These are phyloP conservation scores for Cyclophora albipunctata DNA, from an alignment of 2,888 invertebrate species.

Conservation along the genomic window DNA sequence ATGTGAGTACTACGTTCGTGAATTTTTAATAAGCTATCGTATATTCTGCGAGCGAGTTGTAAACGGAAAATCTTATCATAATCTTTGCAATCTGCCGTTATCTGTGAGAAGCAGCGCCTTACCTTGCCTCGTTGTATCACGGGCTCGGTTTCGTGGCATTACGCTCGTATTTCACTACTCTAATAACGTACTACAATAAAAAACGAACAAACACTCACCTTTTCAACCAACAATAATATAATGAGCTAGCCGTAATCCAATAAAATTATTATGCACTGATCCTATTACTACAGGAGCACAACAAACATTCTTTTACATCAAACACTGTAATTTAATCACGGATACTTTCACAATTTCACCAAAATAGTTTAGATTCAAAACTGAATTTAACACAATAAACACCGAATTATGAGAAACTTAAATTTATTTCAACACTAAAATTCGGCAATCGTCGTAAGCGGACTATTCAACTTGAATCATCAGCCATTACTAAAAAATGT, in stretches of 20 bases:
- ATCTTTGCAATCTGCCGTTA: conserved; percentile 68
- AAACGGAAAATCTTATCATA: conserved; percentile 55
- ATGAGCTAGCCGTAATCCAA: conserved; percentile 69
- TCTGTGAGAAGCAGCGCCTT: conserved; percentile 38
- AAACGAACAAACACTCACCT: conserved; percentile 44
- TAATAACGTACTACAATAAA: conserved; percentile 11
- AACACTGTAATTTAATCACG: conserved; percentile 54
- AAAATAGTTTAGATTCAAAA: conserved; percentile 34
- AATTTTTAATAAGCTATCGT: too few species aligned
- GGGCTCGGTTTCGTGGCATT: conserved; percentile 57
- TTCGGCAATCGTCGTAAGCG: conserved; percentile 52
- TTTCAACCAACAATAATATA: conserved; percentile 51
- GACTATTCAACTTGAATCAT: conserved; percentile 55
- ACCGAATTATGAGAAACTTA: conserved; percentile 56
- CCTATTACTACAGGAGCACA: conserved; percentile 67
- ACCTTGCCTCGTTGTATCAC: conserved; percentile 32
- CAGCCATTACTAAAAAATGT: conserved; percentile 69
- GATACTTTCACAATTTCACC: conserved; percentile 48
- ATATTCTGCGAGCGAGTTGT: conserved; percentile 6
- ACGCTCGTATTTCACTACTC: background rate
- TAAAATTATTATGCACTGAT: conserved; percentile 64
- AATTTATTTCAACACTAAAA: conserved; percentile 54
- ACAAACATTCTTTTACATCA: conserved; percentile 58
- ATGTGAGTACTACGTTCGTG: conserved; percentile 9
- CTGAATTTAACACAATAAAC: conserved; percentile 44